A percentile compares a stretch with the other conserved stretches of the same genome.
Conservation (phyloP, 2,888 invertebrate genomes). For the Aproaerema taeniolella region DNA sequence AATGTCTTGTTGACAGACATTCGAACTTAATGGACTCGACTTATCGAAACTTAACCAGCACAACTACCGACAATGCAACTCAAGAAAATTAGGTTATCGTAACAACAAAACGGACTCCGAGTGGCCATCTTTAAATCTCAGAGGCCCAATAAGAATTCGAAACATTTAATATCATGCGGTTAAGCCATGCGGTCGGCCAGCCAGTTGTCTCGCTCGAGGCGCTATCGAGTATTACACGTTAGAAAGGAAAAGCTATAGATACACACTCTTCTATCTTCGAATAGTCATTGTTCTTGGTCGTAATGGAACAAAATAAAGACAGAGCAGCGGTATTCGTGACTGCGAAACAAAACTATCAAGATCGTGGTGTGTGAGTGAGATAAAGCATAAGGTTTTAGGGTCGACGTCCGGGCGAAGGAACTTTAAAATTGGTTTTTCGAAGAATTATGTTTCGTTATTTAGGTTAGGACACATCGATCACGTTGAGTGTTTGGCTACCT, state of each 20-base stretch:
- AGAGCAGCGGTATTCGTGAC: constrained; percentile 76
- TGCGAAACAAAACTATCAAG: constrained; percentile 55
- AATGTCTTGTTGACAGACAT: too few species aligned
- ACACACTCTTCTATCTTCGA: constrained; percentile 51
- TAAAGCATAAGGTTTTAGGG: constrained; percentile 63
- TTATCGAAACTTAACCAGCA: constrained; percentile 70
- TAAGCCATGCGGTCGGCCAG: constrained; percentile 19
- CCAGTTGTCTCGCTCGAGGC: constrained; percentile 48
- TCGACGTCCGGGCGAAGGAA: constrained; percentile 72
- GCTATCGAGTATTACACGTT: constrained; percentile 24
- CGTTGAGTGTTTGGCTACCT: too few species aligned
- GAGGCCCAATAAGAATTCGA: constrained; percentile 69
- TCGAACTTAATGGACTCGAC: constrained; percentile 67
- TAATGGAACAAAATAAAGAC: constrained; percentile 76
- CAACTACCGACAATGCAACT: constrained; percentile 54
- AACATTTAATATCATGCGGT: constrained; percentile 46
- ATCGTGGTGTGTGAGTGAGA: constrained; percentile 46
- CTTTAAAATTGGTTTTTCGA: constrained; percentile 65
- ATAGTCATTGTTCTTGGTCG: constrained; percentile 74
- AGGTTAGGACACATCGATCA: constrained; percentile 56
- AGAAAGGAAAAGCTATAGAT: constrained; percentile 59
- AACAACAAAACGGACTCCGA: constrained; percentile 67
- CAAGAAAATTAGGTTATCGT: constrained; percentile 73
- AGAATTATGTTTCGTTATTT: constrained; percentile 50
- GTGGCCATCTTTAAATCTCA: constrained; percentile 72